Evolutionary conservation across 2,797 vertebrate species (phyloP), one percentile per base, ranked within the genome.

Genomic region (Micropoecilia bifurca): DNA sequence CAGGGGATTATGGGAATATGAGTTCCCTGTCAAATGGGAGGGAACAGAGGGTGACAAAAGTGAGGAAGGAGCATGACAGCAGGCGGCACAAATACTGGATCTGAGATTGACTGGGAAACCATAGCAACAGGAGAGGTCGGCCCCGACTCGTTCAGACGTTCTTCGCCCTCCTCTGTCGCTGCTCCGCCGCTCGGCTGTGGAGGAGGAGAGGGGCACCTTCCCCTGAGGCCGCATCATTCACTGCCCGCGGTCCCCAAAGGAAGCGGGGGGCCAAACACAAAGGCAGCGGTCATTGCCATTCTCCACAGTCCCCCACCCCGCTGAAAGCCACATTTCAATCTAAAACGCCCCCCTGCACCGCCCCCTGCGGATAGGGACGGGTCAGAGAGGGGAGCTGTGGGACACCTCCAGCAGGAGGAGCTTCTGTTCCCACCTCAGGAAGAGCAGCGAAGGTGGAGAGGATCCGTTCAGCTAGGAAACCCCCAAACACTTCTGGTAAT

Each of bases 271-370:
- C 74, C 85, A 39, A 79, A 83, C 93, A 95, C 93, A 95, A 95
- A 92, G 86, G 90, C 91, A 83, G 92, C 87, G 91, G 93, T 94
- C 93, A 95, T 94, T 93, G 94, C 95, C 93, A 95, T 95, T 94
- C 93, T 94, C 93, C 91, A 93, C 95, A 95, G 93, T 91, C 90
- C 89, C 90, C 91, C 90, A 10, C 91, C 79, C 61, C 88, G 80
- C 87, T 93, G 90, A 94, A 95, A 94, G 94, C 91, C 91, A 91
- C 93, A 94, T 94, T 94, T 95, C 93, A 95, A 94, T 92, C 92
- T 89, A 86, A 89, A 90, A 83, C 59, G 48, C 69, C 81, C 83
- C 79, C 83, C 84, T 85, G 76, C 89, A 87, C 90, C 89, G 69
- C 87, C 93, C 88, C 91, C 91, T 75, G 74, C 4, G 79, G 92